Conservation (phyloP, 2,888 invertebrate genomes). For the Parnassius smintheus region DNA sequence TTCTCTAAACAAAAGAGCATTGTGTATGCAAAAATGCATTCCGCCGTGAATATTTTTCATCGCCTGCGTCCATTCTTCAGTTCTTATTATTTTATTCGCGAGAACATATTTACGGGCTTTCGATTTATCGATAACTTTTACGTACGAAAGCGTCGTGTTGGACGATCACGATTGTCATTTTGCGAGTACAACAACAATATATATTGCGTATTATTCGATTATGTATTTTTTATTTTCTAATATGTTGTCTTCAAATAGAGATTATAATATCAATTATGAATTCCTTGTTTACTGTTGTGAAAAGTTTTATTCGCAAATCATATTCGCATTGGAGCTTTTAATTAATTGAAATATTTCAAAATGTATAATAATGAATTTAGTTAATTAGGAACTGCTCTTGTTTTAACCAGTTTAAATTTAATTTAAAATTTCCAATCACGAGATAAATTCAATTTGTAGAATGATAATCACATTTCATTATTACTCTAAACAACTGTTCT, state of each 20-base stretch:
- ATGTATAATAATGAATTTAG: not conserved
- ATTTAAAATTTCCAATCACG: conserved; percentile 6
- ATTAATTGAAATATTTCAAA: too few species aligned
- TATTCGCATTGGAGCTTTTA: too few species aligned
- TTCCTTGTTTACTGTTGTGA: too few species aligned
- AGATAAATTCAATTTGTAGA: conserved; percentile 8
- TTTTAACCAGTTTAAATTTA: not conserved
- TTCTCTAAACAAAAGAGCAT: conserved; percentile 79
- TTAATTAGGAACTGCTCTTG: not conserved
- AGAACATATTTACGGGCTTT: conserved; percentile 48
- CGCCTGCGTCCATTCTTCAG: conserved; percentile 60
- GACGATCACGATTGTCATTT: conserved; percentile 71
- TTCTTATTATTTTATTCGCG: conserved; percentile 60
- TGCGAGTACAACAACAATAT: conserved; percentile 51
- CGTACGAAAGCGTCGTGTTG: conserved; percentile 68
- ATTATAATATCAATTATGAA: too few species aligned
- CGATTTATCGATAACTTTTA: conserved; percentile 72
- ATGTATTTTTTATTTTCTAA: conserved; percentile 34
- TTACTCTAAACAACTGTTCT: conserved; percentile 23
- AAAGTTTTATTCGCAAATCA: too few species aligned
- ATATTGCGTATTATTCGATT: conserved; percentile 34
- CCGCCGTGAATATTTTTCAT: conserved; percentile 74
- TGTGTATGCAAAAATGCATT: conserved; percentile 79
- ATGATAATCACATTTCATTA: not conserved
- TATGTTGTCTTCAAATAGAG: not conserved